Conservation (phyloP, 2,888 invertebrate genomes). For the Lottia gigantea region DNA sequence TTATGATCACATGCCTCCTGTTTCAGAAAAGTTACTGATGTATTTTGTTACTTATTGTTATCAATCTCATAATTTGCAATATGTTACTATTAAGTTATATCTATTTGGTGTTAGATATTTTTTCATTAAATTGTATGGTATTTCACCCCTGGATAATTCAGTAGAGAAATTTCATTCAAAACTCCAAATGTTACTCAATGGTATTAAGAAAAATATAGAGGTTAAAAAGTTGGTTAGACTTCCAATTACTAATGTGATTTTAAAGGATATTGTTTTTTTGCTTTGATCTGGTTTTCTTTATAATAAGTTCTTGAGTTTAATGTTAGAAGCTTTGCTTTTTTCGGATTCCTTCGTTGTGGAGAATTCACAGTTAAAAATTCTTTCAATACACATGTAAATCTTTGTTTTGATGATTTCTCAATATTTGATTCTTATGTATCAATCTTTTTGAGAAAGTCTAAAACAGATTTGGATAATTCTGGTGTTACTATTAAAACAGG, state of each 20-base stretch:
- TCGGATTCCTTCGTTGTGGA: constrained; percentile 19
- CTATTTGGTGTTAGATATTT: constrained; percentile 13
- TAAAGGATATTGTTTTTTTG: neutral
- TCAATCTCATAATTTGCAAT: neutral
- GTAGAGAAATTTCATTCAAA: too few species aligned
- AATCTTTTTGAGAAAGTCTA: neutral
- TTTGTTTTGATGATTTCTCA: neutral
- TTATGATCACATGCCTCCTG: neutral
- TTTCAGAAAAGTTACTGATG: neutral
- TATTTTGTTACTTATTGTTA: constrained; percentile 18
- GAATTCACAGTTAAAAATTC: constrained; percentile 10
- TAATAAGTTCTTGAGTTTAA: neutral
- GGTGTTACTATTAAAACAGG: constrained; percentile 3
- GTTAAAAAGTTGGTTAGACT: neutral
- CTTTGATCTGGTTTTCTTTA: neutral
- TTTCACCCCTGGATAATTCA: too few species aligned
- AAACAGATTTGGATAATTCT: constrained; percentile 2
- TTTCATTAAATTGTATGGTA: constrained; percentile 4
- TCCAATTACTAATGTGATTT: neutral
- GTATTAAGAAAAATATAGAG: too few species aligned
- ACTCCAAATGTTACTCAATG: too few species aligned
- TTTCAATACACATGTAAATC: neutral
- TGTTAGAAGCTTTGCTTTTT: constrained; percentile 15
- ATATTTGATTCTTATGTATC: neutral
- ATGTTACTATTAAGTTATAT: constrained; percentile 15